phyloP scores from a whole-genome alignment of 2,113 vertebrate species.

The Beaufortia kweichowensis region DNA sequence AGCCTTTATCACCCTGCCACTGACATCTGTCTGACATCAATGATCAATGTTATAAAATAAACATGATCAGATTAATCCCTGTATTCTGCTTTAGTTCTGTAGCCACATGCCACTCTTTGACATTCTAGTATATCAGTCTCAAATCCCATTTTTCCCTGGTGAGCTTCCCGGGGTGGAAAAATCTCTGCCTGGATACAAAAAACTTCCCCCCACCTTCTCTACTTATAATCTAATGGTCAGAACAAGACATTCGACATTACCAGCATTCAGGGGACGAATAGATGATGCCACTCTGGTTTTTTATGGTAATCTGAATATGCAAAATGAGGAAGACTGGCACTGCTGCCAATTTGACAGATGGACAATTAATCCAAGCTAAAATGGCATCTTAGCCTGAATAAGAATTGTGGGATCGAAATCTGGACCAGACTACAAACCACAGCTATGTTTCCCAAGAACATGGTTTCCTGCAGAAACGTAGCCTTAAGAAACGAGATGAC shows the following conservation, averaged over 20 bases:
- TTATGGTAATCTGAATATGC: constrained; percentile 69
- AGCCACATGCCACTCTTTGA: constrained; percentile 18
- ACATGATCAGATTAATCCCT: constrained; percentile 39
- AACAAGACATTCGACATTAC: constrained; percentile 39
- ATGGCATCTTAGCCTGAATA: constrained; percentile 75
- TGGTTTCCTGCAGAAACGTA: constrained; percentile 8
- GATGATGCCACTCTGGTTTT: constrained; percentile 57
- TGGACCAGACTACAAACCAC: constrained; percentile 47
- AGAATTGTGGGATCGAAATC: constrained; percentile 65
- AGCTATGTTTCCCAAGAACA: constrained; percentile 37
- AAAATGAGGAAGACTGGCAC: constrained; percentile 45
- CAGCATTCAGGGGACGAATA: constrained; percentile 1
- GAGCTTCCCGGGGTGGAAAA: constrained; percentile 23
- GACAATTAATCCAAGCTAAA: constrained; percentile 77
- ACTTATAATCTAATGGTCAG: constrained; percentile 39
- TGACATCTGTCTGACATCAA: constrained; percentile 9
- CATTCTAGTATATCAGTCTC: constrained; percentile 3
- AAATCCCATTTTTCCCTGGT: constrained; percentile 32
- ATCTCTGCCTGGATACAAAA: constrained; percentile 28
- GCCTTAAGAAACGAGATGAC: constrained; percentile 45
- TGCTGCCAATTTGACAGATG: constrained; percentile 76
- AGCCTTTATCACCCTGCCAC: not conserved
- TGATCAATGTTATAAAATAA: constrained; percentile 25
- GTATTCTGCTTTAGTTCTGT: constrained; percentile 11
- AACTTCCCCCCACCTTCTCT: not conserved